Percentiles rank a stretch among this genome's conserved stretches.
Evolutionary conservation across 1,140 invertebrate species (phyloP).

Genomic region (Notospermus geniculatus): DNA sequence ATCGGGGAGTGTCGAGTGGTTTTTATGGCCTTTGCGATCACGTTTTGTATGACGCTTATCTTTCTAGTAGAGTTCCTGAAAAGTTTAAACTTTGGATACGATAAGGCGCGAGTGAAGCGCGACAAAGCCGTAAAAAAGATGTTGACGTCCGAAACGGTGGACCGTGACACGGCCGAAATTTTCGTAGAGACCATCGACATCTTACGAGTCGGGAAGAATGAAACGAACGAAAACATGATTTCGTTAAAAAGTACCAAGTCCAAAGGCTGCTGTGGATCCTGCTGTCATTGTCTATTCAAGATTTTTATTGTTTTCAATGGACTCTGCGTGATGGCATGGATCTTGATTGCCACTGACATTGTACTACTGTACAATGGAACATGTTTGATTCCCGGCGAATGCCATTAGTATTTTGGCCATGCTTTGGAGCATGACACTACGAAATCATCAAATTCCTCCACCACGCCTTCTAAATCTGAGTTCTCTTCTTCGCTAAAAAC

Average conservation of each 20-base stretch:
- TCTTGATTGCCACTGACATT: not conserved
- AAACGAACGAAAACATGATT: not conserved
- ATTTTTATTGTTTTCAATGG: slow-evolving; percentile 1
- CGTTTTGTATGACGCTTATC: not conserved
- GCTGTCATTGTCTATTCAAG: not conserved
- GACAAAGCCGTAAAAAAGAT: not conserved
- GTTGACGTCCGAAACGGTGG: not conserved
- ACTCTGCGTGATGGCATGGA: not conserved
- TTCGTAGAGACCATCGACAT: not conserved
- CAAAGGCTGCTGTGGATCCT: not conserved
- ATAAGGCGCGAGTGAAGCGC: not conserved
- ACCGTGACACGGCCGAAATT: not conserved
- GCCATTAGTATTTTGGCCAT: no score
- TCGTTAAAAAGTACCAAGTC: not conserved
- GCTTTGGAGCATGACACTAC: no score
- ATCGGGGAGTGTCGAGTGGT: not conserved
- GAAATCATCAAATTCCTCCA: no score
- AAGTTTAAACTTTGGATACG: not conserved
- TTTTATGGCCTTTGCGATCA: not conserved
- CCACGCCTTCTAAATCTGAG: no score
- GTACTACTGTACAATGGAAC: slow-evolving; percentile 8
- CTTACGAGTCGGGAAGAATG: not conserved
- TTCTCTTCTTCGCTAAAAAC: no score
- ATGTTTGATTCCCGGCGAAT: slow-evolving; percentile 6
- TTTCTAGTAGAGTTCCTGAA: not conserved